Evolutionary conservation across 2,888 invertebrate species (phyloP).

Genomic region (Mycalesis mineus): DNA sequence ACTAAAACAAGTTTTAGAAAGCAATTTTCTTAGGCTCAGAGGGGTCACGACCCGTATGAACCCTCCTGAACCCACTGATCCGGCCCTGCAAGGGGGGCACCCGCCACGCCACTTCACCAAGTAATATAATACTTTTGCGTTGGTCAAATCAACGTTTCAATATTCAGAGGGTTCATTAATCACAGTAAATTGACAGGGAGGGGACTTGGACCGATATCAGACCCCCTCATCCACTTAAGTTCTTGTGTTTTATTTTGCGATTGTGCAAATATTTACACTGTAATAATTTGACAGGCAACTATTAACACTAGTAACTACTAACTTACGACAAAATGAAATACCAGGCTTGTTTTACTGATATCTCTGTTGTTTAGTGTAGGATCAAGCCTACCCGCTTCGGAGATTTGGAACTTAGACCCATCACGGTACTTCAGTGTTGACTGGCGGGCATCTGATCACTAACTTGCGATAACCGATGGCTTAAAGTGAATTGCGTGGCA

Average conservation of each 20-base stretch:
- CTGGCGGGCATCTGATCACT: too few relatives aligned
- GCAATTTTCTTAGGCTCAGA: conserved; percentile 9
- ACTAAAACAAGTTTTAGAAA: conserved; percentile 4
- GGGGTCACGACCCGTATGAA: conserved; percentile 1
- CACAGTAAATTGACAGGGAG: conserved; percentile 73
- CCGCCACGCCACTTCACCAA: conserved; percentile 49
- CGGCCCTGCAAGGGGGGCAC: conserved; percentile 23
- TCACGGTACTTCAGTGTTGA: too few relatives aligned
- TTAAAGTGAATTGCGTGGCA: too few relatives aligned
- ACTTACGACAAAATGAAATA: too few relatives aligned
- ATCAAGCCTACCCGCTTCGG: too few relatives aligned
- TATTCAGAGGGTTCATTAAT: conserved; percentile 74
- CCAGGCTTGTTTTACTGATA: too few relatives aligned
- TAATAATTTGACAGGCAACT: conserved; percentile 39
- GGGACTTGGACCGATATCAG: conserved; percentile 53
- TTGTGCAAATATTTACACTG: conserved; percentile 35
- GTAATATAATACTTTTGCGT: conserved; percentile 69
- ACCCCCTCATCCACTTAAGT: conserved; percentile 34
- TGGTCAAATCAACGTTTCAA: conserved; percentile 73
- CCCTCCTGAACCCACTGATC: conserved; percentile 5
- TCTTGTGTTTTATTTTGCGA: conserved; percentile 43
- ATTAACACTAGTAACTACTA: too few relatives aligned
- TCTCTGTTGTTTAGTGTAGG: too few relatives aligned
- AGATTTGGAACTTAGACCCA: too few relatives aligned
- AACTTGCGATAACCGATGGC: too few relatives aligned